Evolutionary conservation across 2,888 invertebrate genomes (phyloP), one percentile per base, ranked within the genome.

Genomic region (Malacosoma neustria): DNA sequence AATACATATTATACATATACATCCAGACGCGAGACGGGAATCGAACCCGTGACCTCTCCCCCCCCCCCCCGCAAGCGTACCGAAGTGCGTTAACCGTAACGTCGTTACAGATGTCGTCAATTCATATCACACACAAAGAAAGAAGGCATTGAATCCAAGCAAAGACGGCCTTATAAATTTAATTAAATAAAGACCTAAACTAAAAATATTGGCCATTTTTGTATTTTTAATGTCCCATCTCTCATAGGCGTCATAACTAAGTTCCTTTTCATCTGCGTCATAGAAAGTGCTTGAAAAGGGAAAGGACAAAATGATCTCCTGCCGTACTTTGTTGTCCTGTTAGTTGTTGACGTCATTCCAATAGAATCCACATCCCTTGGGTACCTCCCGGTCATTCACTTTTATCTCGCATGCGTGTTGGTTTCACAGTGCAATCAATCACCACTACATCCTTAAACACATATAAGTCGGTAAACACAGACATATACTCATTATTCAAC

Each of bases 321-420:
- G 37, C 29, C 30, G 35, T 40, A 41, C 56, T 74, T 66, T 87
- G 80, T 51, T 49, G 49, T 71, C 87, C 87, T 87, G 77, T 46
- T 87, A 79, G 68, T 79, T 87, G 81, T 87, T 88, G 87, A 87
- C 87, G 87, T 87, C 87, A 87, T 81, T 77, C 75, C 74, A 80
- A 81, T 73, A 72, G 75, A 75, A 71, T 72, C 65, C 69, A 72
- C 75, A 80, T 81, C 82, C 84, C 79, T 75, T 66, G 70, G 75
- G 80, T 75, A 76, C 80, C 84, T 65, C 79, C 60, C 63, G 68
- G 57, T 41, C 64, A 43, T 61, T 67, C 61, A 67, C 57, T 67
- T 57, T 49, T 42, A 37, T 29, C 31, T 37, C 32, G 48, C 43
- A 40, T 52, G 51, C 47, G 46, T 42, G 29, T 37, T 43, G 35